A percentile compares a stretch with the other conserved stretches of the same genome.
Conservation (phyloP, 2,113 vertebrate genomes). For the human region GRCh38 chr6:139707501-139708000, state of each 20-base stretch:
- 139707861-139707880: neutral
- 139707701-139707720: neutral
- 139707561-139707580: neutral
- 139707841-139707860: neutral
- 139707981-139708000: neutral
- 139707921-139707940: neutral
- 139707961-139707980: neutral
- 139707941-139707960: neutral
- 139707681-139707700: neutral
- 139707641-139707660: neutral
- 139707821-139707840: neutral
- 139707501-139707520: constrained; percentile 59
- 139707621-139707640: neutral
- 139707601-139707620: neutral
- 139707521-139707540: constrained; percentile 56
- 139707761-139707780: neutral
- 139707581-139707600: neutral
- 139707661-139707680: neutral
- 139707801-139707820: neutral
- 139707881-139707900: neutral
- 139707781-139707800: neutral
- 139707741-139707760: neutral
- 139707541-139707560: neutral
- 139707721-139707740: neutral
- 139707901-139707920: neutral